Percentiles rank a stretch among this genome's conserved stretches.
Evolutionary conservation across 2,797 vertebrate species (phyloP).

Genomic region (Hemibagrus guttatus): DNA sequence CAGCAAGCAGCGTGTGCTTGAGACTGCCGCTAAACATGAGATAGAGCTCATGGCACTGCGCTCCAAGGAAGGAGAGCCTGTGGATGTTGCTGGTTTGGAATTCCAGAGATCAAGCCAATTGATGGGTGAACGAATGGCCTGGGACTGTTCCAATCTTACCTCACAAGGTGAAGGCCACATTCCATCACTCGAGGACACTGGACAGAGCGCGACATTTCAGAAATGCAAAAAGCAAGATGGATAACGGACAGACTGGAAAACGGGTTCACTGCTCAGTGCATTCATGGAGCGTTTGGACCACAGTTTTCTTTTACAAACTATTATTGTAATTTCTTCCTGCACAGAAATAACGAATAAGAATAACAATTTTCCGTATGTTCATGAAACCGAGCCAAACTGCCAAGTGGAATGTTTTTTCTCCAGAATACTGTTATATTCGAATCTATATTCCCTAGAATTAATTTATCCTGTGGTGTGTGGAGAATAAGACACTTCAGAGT

Average conservation of each 20-base stretch:
- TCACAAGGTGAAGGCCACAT: constrained; percentile 85
- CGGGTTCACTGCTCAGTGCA: neutral
- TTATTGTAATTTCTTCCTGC: neutral
- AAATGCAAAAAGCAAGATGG: constrained; percentile 55
- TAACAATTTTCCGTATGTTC: neutral
- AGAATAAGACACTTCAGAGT: too few species aligned
- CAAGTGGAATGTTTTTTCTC: neutral
- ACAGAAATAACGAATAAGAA: too few species aligned
- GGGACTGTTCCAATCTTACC: constrained; percentile 60
- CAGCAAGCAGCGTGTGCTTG: constrained; percentile 95
- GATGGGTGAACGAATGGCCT: constrained; percentile 52
- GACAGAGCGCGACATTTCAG: constrained; percentile 74
- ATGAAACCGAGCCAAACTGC: neutral
- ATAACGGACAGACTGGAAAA: neutral
- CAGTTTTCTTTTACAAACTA: neutral
- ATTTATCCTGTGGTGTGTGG: too few species aligned
- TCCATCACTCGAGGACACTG: constrained; percentile 80
- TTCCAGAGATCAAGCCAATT: constrained; percentile 37
- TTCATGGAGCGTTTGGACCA: neutral
- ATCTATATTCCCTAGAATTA: too few species aligned
- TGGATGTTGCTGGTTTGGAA: neutral
- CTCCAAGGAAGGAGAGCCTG: constrained; percentile 66
- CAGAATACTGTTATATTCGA: too few species aligned
- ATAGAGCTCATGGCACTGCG: constrained; percentile 92
- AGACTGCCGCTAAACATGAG: constrained; percentile 94